phyloP scores from a whole-genome alignment of 2,797 vertebrate genomes.

The Sebastes umbrosus region DNA sequence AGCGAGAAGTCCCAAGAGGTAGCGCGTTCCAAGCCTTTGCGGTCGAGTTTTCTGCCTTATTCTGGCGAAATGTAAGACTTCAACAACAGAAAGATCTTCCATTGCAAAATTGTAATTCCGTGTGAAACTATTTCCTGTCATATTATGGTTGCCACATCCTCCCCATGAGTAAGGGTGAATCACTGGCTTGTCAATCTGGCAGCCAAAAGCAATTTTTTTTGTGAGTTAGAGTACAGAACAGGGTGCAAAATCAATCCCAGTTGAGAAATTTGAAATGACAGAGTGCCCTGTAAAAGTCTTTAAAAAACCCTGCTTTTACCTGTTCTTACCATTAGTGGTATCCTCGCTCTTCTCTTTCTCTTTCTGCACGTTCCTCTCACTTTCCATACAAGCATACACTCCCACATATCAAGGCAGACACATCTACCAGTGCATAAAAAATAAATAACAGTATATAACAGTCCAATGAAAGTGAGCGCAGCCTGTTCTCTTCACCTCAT shows the following conservation, averaged over 20 bases:
- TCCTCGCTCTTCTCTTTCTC: background rate
- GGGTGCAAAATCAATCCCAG: background rate
- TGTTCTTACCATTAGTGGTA: background rate
- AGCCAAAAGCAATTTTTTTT: conserved; percentile 2
- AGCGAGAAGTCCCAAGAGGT: background rate
- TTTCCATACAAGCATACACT: background rate
- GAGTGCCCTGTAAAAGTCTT: background rate
- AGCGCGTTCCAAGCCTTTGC: background rate
- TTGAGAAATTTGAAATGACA: conserved; percentile 12
- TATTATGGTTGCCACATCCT: conserved; percentile 20
- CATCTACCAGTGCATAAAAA: conserved; percentile 8
- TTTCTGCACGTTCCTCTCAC: background rate
- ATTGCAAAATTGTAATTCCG: background rate
- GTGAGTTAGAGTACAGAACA: background rate
- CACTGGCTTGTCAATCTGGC: conserved; percentile 27
- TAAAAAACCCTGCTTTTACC: background rate
- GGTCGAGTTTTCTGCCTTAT: background rate
- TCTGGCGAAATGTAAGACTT: background rate
- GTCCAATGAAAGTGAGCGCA: conserved; percentile 21
- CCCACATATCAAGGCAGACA: conserved; percentile 10
- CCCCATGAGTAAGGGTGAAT: conserved; percentile 47
- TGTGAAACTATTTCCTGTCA: conserved; percentile 27
- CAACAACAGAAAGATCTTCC: background rate
- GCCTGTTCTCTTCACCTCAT: conserved; percentile 47
- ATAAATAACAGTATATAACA: conserved; percentile 10